These are phyloP conservation scores for Manis javanica DNA, from an alignment of 2,797 vertebrate genomes.

Conservation along the genomic window DNA sequence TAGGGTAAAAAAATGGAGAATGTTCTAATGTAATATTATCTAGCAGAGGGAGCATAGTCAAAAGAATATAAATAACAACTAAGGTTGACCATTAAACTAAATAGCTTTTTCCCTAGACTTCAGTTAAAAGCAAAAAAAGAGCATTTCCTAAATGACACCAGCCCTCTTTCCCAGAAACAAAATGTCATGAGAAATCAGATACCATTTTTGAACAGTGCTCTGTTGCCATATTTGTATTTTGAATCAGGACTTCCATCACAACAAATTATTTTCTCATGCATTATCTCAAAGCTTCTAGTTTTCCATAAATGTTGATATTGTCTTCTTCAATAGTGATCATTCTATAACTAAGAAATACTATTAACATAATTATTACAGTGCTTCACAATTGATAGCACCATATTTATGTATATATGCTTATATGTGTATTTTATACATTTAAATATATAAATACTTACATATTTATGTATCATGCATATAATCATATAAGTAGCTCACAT, in stretches of 20 bases:
- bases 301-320: not conserved
- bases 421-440: not conserved
- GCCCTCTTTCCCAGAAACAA: not conserved
- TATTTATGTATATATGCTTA: not conserved
- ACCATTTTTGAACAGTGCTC: not conserved
- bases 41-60: not conserved
- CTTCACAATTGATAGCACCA: not conserved
- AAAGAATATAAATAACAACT: not conserved
- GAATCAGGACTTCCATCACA: slow-evolving; percentile 5
- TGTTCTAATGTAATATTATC: not conserved
- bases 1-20: not conserved
- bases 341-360: not conserved
- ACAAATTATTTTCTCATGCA: slow-evolving; percentile 8
- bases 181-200: not conserved
- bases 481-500: not conserved
- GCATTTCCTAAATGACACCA: not conserved
- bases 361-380: not conserved
- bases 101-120: not conserved
- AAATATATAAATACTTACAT: not conserved
- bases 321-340: not conserved
- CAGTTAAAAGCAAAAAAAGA: slow-evolving; percentile 22
- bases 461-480: not conserved
- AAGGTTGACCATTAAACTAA: not conserved
- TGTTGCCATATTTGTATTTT: slow-evolving; percentile 52
- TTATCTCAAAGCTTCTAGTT: not conserved